Base-by-base conservation (phyloP, 2,113 vertebrate genomes). In the Rana temporaria region DNA sequence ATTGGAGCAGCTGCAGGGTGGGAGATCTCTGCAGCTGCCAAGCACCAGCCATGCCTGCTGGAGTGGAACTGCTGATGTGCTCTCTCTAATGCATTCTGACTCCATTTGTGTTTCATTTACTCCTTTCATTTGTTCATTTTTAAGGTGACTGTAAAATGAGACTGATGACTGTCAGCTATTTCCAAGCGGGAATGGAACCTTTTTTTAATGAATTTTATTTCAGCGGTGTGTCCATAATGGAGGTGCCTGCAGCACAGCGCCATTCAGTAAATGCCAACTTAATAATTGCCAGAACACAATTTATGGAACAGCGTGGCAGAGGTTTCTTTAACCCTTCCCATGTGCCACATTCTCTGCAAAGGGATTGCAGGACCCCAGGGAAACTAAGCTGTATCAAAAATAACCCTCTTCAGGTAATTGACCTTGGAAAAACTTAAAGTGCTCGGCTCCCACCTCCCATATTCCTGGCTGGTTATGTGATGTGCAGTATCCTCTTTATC, bases 71-170 rank as follows among this genome's bases (percentile, higher is more conserved):
- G 79, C 79, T 71, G 68, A 72, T 56, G 34, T n/a, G 22, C 32
- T 69, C 65, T 22, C 56, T 62, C 78, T 62, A 70, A 80, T 24
- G 53, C 59, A 64, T 81, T 81, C 69, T 22, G 42, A 64, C 60
- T 81, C 66, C 66, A 38, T 79, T 79, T 70, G 78, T 79, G 77
- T 80, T 64, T 63, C 69, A 72, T 71, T 71, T 81, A 72, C 34
- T 63, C 62, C 9, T 48, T 48, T 73, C 57, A 53, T 72, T 64
- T 64, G 20, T 81, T 64, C 26, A 17, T 48, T 72, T 81, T 17
- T 24, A 26, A 42, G 48, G 18, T n/a, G 19, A 32, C 55, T 18
- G 26, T 64, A 22, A 72, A 72, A 81, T 72, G 59, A 64, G 59
- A 55, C 57, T 72, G 59, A 81, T 72, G 53, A 72, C 68, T 73